A percentile compares a stretch with the other conserved stretches of the same genome.
phyloP scores from a whole-genome alignment of 2,888 invertebrate genomes.

The Dorcus hopei region DNA sequence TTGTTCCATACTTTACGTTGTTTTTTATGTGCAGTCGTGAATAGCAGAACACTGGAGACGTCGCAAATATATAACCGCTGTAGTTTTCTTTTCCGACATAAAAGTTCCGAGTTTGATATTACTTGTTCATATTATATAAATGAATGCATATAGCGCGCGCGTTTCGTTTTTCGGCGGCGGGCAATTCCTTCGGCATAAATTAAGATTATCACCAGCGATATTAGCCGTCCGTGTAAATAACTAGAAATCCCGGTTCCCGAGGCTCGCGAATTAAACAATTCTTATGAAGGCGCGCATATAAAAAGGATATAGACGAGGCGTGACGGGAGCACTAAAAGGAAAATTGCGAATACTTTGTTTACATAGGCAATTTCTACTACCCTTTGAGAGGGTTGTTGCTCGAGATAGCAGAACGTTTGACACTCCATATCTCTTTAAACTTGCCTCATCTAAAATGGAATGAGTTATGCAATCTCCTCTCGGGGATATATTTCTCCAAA shows the following conservation, averaged over 20 bases:
- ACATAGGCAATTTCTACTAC: conserved; percentile 6
- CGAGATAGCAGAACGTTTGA: neutral
- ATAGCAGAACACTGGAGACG: too few relatives aligned
- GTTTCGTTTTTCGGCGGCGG: too few relatives aligned
- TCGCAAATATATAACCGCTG: too few relatives aligned
- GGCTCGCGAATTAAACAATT: neutral
- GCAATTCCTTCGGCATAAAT: neutral
- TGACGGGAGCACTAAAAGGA: conserved; percentile 4
- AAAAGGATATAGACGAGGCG: conserved; percentile 2
- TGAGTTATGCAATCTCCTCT: neutral
- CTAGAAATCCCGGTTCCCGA: neutral
- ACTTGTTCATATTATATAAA: too few relatives aligned
- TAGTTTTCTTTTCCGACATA: too few relatives aligned
- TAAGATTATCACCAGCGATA: neutral
- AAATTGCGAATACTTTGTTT: conserved; percentile 9
- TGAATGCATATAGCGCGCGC: too few relatives aligned
- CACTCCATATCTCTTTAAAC: neutral
- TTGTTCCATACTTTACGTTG: conserved; percentile 19
- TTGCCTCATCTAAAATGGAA: conserved; percentile 1
- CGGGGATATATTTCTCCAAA: neutral
- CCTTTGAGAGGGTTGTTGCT: neutral
- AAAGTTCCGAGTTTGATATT: too few relatives aligned
- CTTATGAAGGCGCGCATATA: neutral
- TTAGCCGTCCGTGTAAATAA: neutral
- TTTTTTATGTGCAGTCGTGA: neutral